Evolutionary conservation across 2,113 vertebrate genomes (phyloP).

Genomic region (Zonotrichia leucophrys): DNA sequence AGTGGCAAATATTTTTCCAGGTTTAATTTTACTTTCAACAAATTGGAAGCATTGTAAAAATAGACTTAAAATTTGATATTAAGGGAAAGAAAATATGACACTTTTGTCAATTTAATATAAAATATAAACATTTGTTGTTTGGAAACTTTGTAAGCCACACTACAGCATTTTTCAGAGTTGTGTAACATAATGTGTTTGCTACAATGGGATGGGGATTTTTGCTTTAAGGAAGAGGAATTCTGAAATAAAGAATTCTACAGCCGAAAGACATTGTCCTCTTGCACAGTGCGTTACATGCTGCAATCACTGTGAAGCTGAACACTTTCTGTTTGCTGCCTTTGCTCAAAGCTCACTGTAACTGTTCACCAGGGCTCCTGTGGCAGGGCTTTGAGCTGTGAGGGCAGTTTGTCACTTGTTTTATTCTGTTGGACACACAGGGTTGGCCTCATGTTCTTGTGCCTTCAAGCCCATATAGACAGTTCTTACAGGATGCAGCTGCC

Average conservation of each 20-base stretch:
- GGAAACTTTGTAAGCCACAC: not conserved
- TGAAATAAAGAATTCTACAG: not conserved
- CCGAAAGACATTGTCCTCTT: not conserved
- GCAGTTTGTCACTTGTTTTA: not conserved
- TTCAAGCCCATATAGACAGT: not conserved
- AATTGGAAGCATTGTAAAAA: not conserved
- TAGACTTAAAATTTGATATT: not conserved
- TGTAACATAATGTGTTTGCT: not conserved
- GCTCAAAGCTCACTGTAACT: not conserved
- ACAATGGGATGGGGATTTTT: fast-evolving
- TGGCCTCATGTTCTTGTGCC: not conserved
- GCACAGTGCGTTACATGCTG: not conserved
- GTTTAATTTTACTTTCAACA: not conserved
- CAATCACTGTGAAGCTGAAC: not conserved
- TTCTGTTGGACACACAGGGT: not conserved
- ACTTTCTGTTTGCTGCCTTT: not conserved
- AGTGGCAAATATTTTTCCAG: not conserved
- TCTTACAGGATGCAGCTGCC: not conserved
- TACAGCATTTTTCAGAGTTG: not conserved
- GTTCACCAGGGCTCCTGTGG: not conserved
- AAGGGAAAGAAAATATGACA: not conserved
- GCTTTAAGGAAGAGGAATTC: not conserved
- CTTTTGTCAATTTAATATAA: not conserved
- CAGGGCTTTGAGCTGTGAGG: not conserved
- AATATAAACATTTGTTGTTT: not conserved